Evolutionary conservation across 2,888 invertebrate genomes (phyloP).

Genomic region (Neria commutata): DNA sequence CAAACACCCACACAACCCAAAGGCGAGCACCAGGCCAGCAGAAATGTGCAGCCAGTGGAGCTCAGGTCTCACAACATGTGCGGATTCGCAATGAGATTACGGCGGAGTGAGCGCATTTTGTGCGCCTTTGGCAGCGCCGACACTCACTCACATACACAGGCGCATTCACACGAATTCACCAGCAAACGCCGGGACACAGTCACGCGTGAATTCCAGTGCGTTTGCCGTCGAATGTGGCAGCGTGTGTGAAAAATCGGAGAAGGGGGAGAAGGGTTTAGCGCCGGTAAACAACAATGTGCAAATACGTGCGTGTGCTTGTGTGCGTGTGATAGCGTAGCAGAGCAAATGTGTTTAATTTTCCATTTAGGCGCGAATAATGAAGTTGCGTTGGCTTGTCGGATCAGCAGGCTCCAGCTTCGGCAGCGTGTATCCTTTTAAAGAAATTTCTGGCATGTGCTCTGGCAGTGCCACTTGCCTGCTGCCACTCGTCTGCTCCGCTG

Average conservation of each 20-base stretch:
- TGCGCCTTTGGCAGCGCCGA: neutral
- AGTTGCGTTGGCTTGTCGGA: conserved; percentile 4
- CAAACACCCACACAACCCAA: conserved; percentile 49
- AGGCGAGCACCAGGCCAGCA: conserved; percentile 46
- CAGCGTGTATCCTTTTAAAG: neutral
- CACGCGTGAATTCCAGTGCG: too few species aligned
- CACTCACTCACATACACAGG: conserved; percentile 10
- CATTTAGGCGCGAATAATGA: conserved; percentile 32
- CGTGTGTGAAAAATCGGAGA: too few species aligned
- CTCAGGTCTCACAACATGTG: neutral
- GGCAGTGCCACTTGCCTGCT: too few species aligned
- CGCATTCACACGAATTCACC: neutral
- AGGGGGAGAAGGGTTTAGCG: too few species aligned
- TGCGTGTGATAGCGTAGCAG: neutral
- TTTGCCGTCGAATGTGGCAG: neutral
- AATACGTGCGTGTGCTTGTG: neutral
- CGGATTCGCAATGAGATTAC: neutral
- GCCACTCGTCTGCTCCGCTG: too few species aligned
- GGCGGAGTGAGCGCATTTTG: conserved; percentile 6
- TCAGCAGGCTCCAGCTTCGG: neutral
- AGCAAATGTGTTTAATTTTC: conserved; percentile 26
- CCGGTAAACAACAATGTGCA: neutral
- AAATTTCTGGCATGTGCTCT: too few species aligned
- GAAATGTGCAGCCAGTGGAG: conserved; percentile 24
- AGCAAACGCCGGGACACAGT: neutral